Evolutionary conservation across 2,113 vertebrate genomes (phyloP).

Genomic region (Cyprinodon variegatus): DNA sequence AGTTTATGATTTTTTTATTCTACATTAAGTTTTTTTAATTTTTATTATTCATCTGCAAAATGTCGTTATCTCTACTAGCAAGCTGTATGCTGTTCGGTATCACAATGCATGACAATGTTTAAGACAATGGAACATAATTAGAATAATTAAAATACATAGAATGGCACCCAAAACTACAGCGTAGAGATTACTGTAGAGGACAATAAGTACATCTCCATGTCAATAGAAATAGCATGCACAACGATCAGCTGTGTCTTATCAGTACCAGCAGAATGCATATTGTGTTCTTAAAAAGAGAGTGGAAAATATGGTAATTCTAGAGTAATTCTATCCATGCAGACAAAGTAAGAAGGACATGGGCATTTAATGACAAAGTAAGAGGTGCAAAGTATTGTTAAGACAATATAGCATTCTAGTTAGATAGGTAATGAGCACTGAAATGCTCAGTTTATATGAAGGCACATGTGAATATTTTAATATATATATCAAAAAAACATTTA

Average conservation of each 20-base stretch:
- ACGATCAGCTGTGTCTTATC: slow-evolving; percentile 60
- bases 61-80: slow-evolving; percentile 60
- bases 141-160: slow-evolving; percentile 46
- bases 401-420: neutral
- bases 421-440: neutral
- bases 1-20: slow-evolving; percentile 54
- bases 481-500: no score
- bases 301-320: slow-evolving; percentile 16
- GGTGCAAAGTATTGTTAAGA: neutral
- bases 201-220: slow-evolving; percentile 60
- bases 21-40: slow-evolving; percentile 52
- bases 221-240: slow-evolving; percentile 51
- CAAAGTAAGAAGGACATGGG: neutral
- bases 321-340: neutral
- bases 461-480: neutral
- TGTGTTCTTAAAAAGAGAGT: slow-evolving; percentile 48
- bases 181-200: slow-evolving; percentile 62
- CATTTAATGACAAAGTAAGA: neutral
- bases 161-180: slow-evolving; percentile 36
- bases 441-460: neutral
- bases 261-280: slow-evolving; percentile 44
- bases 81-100: slow-evolving; percentile 59
- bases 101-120: slow-evolving; percentile 39
- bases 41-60: slow-evolving; percentile 63
- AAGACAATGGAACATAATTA: slow-evolving; percentile 57